Evolutionary conservation across 2,797 vertebrate genomes (phyloP).

Genomic region (Chromobotia macracanthus): DNA sequence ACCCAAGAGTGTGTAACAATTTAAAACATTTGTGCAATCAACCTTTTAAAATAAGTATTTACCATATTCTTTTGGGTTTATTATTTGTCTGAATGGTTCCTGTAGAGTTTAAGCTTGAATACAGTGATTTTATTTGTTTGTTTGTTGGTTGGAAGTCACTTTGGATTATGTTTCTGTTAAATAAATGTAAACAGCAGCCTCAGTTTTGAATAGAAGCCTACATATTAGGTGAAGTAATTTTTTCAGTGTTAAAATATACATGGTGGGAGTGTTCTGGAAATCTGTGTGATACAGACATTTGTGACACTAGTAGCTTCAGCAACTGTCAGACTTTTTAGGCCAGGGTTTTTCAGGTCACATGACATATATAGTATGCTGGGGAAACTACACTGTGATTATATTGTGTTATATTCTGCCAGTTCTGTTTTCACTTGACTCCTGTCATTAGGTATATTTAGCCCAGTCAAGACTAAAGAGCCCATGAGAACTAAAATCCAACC

Average conservation of each 20-base stretch:
- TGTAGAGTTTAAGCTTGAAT: background rate
- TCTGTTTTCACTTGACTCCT: background rate
- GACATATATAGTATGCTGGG: background rate
- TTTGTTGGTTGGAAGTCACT: background rate
- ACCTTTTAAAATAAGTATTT: background rate
- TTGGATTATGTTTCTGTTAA: background rate
- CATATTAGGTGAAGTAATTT: background rate
- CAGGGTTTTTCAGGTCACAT: background rate
- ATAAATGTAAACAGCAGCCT: background rate
- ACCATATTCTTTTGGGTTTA: background rate
- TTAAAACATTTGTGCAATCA: constrained; percentile 25
- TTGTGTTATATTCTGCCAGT: background rate
- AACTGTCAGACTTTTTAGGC: background rate
- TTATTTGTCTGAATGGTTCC: background rate
- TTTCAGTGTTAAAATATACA: background rate
- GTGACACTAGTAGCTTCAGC: background rate
- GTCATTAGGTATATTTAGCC: background rate
- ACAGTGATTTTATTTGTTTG: background rate
- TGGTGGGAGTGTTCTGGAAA: background rate
- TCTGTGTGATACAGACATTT: background rate
- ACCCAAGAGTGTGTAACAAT: too few species aligned
- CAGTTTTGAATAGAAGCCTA: background rate
- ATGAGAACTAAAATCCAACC: background rate
- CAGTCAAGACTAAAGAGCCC: background rate
- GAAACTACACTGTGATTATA: background rate